Evolutionary conservation across 2,113 vertebrate genomes (phyloP).

Genomic region (Phylloscopus trochiloides): DNA sequence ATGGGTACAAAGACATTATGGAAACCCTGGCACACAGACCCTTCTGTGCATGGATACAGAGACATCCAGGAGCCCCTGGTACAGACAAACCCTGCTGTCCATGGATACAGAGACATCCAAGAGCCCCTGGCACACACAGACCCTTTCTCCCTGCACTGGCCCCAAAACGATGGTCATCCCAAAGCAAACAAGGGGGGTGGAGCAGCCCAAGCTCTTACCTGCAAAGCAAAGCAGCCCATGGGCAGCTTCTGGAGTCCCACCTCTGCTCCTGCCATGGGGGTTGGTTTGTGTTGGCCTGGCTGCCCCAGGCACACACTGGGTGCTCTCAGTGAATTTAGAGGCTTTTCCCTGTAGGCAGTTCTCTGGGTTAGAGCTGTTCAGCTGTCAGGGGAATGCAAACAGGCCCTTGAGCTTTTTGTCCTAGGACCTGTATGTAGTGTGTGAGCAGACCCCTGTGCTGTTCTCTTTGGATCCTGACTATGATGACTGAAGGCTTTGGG

Average conservation of each 20-base stretch:
- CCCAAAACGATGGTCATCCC: not conserved
- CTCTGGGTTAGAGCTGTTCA: not conserved
- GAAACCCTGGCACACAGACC: not conserved
- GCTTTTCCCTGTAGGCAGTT: not conserved
- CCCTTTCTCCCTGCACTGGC: not conserved
- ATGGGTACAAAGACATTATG: rapidly evolving
- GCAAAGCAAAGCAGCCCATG: not conserved
- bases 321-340: not conserved
- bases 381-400: not conserved
- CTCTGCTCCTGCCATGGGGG: not conserved
- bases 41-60: not conserved
- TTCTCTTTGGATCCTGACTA: not conserved
- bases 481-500: not conserved
- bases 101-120: too few relatives aligned
- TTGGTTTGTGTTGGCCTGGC: not conserved
- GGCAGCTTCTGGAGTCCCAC: not conserved
- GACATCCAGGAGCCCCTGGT: not conserved
- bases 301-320: not conserved
- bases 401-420: not conserved
- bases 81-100: not conserved
- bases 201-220: not conserved
- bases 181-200: not conserved
- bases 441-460: rapidly evolving
- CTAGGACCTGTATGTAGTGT: too few relatives aligned
- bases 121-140: not conserved